A percentile compares a stretch with the other conserved stretches of the same genome.
phyloP scores from a whole-genome alignment of 2,888 invertebrate genomes.

The Philopedon plagiatum region DNA sequence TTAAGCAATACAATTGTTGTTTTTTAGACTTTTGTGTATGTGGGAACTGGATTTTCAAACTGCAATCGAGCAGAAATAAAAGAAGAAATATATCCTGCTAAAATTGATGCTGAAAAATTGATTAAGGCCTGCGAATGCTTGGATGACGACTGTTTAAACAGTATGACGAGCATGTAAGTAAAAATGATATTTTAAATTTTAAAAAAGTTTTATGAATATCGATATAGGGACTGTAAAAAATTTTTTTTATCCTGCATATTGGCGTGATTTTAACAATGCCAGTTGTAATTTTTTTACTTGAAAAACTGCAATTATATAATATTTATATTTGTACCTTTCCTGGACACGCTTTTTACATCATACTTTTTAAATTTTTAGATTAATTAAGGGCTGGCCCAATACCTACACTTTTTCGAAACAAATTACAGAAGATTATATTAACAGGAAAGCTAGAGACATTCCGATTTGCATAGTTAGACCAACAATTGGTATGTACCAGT shows the following conservation, averaged over 20 bases:
- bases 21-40: constrained; percentile 57
- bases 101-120: constrained; percentile 67
- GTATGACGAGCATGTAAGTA: constrained; percentile 55
- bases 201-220: no score
- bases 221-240: no score
- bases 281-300: no score
- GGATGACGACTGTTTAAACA: constrained; percentile 65
- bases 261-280: no score
- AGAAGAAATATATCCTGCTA: constrained; percentile 59
- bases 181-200: no score
- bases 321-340: no score
- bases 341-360: no score
- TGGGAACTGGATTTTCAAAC: constrained; percentile 61
- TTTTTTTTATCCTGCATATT: no score
- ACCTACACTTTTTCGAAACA: constrained; percentile 91
- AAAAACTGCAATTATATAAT: no score
- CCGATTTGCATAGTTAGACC: background rate
- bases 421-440: constrained; percentile 74
- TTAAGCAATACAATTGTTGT: no score
- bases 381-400: constrained; percentile 76
- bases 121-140: constrained; percentile 59
- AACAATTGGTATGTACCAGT: constrained; percentile 54
- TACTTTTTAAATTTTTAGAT: constrained; percentile 2
- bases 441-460: background rate
- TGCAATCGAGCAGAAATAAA: constrained; percentile 56